Base-by-base conservation (phyloP, 2,113 vertebrate genomes). In the Cygnus buccinator region DNA sequence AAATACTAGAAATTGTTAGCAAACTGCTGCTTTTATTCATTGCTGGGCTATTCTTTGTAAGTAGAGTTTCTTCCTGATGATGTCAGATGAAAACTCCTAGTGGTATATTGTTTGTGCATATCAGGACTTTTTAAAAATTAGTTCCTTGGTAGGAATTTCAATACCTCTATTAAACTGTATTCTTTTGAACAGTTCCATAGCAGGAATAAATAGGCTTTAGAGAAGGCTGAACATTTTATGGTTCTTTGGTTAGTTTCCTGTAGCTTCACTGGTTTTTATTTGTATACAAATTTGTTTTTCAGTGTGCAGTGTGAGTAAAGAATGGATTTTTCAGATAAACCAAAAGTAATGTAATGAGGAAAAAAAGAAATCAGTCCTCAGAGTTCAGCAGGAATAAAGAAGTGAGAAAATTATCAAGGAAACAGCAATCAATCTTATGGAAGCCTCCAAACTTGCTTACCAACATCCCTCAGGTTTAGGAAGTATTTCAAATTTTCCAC, bases 401-500 rank as follows among this genome's bases (percentile, higher is more conserved):
- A 37, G 21, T 67, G 75, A 59, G 16, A 55, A 80, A 79, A 87
- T 65, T 11, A 57, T 39, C 43, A 77, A 86, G 22, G 39, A 82
- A 35, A 73, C 91, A 70, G 54, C 73, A 79, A 70, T 29, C 61
- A 50, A 0, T 89, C 20, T 73, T 82, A 71, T 0, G 0, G 63
- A 68, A 88, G 11, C 59, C 41, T 80, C 65, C 78, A 76, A 55
- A 83, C 22, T 73, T 93, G 54, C 70, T 89, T 94, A 55, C 79
- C 68, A 62, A 43, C 55, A 80, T 90, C 41, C 37, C 28, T 87
- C 33, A 83, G 52, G 59, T 90, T 94, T 87, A 88, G 82, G 75
- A 80, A 79, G 28, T 86, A 77, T 91, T 97, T 90, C 58, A 22
- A 26, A 73, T 90, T 95, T 90, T 65, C 72, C 72, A 87, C 67